Evolutionary conservation across 2,797 vertebrate genomes (phyloP).

Genomic region (Chanos chanos): DNA sequence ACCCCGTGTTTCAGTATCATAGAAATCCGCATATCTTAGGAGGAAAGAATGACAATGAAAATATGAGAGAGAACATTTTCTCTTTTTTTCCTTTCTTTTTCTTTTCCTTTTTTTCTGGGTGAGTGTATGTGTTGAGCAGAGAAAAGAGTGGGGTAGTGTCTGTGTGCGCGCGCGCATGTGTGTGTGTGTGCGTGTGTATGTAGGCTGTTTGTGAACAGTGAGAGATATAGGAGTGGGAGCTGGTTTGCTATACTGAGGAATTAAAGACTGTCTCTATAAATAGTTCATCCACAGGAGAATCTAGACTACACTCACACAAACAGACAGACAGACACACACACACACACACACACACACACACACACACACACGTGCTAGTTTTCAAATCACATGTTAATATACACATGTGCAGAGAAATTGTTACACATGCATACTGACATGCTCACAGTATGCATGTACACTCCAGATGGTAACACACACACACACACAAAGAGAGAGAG

Average conservation of each 20-base stretch:
- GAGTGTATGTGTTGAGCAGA: conserved; percentile 15
- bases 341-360: conserved; percentile 17
- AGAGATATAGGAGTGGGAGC: conserved; percentile 50
- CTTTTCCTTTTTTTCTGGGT: not conserved
- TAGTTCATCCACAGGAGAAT: conserved; percentile 63
- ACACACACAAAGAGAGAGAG: not conserved
- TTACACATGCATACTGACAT: not conserved
- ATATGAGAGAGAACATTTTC: too few relatives aligned
- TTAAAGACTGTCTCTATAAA: conserved; percentile 66
- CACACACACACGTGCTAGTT: conserved; percentile 49
- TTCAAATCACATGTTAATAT: conserved; percentile 27
- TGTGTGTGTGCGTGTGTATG: conserved; percentile 27
- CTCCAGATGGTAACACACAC: not conserved
- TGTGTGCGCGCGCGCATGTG: conserved; percentile 8
- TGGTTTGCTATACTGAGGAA: conserved; percentile 58
- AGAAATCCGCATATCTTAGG: too few relatives aligned
- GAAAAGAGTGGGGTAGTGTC: not conserved
- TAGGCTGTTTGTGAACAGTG: conserved; percentile 6
- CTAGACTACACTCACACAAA: conserved; percentile 62
- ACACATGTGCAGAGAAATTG: not conserved
- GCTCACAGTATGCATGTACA: not conserved
- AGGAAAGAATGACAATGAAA: too few relatives aligned
- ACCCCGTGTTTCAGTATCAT: too few relatives aligned
- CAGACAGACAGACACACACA: conserved; percentile 18
- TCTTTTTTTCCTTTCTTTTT: too few relatives aligned